These are phyloP conservation scores for Meteorus cinctellus DNA, from an alignment of 2,888 invertebrate genomes.

Conservation along the genomic window DNA sequence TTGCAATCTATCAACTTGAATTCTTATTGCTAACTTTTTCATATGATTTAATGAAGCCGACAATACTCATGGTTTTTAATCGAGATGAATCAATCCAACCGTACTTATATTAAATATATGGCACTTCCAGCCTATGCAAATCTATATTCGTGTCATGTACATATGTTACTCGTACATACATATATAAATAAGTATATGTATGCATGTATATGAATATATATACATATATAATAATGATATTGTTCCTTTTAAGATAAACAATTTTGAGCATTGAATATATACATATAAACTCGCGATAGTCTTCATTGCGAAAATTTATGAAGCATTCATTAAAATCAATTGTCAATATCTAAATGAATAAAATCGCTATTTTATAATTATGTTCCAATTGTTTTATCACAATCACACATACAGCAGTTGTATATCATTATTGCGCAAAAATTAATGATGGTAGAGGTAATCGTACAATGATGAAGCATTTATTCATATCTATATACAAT, in stretches of 20 bases:
- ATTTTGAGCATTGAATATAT: not conserved
- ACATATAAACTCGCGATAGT: not conserved
- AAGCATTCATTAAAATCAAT: slow-evolving; percentile 54
- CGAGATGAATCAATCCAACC: not conserved
- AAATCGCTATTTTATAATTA: slow-evolving; percentile 53
- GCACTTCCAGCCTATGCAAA: not conserved
- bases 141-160: not conserved
- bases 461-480: slow-evolving; percentile 28
- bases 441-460: not conserved
- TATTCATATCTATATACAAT: slow-evolving; percentile 6
- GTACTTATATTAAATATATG: not conserved
- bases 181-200: not conserved
- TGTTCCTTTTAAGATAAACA: not conserved
- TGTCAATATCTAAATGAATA: slow-evolving; percentile 59
- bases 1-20: not conserved
- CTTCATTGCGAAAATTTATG: not conserved
- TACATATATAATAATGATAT: not conserved
- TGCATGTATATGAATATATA: not conserved
- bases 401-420: not conserved
- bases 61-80: slow-evolving; percentile 3
- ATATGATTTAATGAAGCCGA: not conserved
- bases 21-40: not conserved
- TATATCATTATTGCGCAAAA: not conserved
- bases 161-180: slow-evolving; percentile 7
- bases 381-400: slow-evolving; percentile 15